A percentile compares a stretch with the other conserved stretches of the same genome.
Conservation (phyloP, 1,140 invertebrate genomes). For the Whitmania pigra region DNA sequence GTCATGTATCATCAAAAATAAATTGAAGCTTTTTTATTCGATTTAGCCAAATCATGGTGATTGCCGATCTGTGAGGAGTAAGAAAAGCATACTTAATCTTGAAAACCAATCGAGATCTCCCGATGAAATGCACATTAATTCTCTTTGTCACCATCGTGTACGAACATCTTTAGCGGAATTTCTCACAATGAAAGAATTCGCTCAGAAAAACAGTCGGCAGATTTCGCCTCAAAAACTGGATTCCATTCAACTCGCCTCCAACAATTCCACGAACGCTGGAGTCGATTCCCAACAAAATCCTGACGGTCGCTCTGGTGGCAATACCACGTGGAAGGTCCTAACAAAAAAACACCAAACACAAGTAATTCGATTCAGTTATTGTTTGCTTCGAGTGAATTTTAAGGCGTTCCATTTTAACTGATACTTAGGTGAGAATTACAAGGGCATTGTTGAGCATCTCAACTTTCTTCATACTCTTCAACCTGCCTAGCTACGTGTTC, state of each 20-base stretch:
- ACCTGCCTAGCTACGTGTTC: conserved; percentile 49
- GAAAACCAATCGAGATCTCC: too few relatives aligned
- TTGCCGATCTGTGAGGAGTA: too few relatives aligned
- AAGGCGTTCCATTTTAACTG: too few relatives aligned
- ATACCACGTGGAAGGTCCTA: conserved; percentile 16
- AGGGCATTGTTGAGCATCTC: conserved; percentile 68
- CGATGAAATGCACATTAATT: too few relatives aligned
- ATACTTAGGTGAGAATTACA: conserved; percentile 53
- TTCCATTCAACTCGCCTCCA: background rate
- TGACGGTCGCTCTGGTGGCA: background rate
- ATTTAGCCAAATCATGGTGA: too few relatives aligned
- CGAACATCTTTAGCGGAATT: background rate
- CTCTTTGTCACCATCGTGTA: conserved; percentile 33
- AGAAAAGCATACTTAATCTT: too few relatives aligned
- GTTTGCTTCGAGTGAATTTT: too few relatives aligned
- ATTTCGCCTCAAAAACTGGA: background rate
- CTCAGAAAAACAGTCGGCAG: too few relatives aligned
- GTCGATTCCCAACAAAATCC: background rate
- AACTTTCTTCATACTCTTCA: conserved; percentile 60
- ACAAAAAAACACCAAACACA: conserved; percentile 36
- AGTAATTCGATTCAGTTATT: too few relatives aligned
- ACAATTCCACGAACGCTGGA: background rate
- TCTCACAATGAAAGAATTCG: background rate
- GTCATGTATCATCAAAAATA: conserved; percentile 30
- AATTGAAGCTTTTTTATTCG: conserved; percentile 9